A percentile compares a stretch with the other conserved stretches of the same genome.
Conservation (phyloP, 1,140 invertebrate genomes). For the Trichonephila inaurata region DNA sequence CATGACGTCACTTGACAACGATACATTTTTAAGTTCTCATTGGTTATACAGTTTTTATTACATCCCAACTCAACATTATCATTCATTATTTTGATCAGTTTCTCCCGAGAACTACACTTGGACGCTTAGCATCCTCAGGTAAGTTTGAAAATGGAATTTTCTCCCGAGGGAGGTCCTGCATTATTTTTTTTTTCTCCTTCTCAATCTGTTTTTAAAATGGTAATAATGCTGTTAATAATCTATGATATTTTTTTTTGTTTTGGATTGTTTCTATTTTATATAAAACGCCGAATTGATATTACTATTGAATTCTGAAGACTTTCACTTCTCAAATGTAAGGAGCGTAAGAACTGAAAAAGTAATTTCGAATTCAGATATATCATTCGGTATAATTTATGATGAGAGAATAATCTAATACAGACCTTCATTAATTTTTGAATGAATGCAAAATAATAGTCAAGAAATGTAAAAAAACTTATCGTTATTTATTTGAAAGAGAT, state of each 20-base stretch:
- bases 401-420: no score
- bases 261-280: no score
- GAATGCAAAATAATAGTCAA: no score
- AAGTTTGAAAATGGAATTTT: neutral
- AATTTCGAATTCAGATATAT: no score
- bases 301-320: no score
- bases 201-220: neutral
- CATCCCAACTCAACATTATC: slow-evolving; percentile 35
- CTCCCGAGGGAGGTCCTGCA: neutral
- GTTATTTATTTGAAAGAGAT: no score
- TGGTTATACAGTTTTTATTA: slow-evolving; percentile 49
- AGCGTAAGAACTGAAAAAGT: no score
- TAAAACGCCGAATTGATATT: no score
- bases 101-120: neutral
- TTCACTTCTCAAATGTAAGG: no score
- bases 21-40: slow-evolving; percentile 47
- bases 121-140: neutral
- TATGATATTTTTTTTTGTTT: neutral
- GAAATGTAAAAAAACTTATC: no score
- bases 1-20: slow-evolving; percentile 32
- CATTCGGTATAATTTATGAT: no score
- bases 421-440: no score
- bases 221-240: neutral
- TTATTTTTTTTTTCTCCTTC: neutral
- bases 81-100: slow-evolving; percentile 8